Evolutionary conservation across 2,113 vertebrate genomes (phyloP).

Genomic region (Vicugna pacos): DNA sequence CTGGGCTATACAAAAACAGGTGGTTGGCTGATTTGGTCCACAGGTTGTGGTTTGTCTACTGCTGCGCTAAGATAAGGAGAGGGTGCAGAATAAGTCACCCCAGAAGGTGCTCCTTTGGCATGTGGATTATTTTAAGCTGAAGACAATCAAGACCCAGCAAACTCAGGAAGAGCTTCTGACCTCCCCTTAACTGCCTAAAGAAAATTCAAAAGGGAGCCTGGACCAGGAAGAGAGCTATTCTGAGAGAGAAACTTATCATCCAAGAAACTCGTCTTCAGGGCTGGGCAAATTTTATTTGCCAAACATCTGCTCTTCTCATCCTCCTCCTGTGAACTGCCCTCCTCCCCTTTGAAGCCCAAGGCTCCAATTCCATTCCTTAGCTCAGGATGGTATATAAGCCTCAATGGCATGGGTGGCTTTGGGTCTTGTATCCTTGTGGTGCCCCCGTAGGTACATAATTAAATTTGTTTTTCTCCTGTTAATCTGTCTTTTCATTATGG

Average conservation of each 20-base stretch:
- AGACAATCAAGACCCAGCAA: not conserved
- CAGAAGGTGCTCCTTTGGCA: not conserved
- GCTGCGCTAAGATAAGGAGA: not conserved
- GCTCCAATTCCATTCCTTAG: not conserved
- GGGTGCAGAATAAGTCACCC: not conserved
- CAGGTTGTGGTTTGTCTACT: not conserved
- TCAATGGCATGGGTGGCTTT: not conserved
- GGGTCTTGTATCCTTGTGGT: not conserved
- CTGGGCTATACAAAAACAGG: not conserved
- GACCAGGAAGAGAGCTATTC: not conserved
- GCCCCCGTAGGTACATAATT: not conserved
- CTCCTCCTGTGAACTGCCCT: not conserved
- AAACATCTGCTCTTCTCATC: not conserved
- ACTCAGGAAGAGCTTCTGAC: not conserved
- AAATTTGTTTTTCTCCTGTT: not conserved
- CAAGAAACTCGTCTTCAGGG: not conserved
- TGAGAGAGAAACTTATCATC: not conserved
- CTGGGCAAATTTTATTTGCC: not conserved
- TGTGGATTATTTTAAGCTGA: not conserved
- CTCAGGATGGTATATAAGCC: not conserved
- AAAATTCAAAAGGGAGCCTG: not conserved
- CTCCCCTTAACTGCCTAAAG: not conserved
- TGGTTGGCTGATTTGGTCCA: not conserved
- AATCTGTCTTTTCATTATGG: not conserved
- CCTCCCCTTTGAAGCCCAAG: not conserved